These are phyloP conservation scores for Limulus polyphemus DNA, from an alignment of 2,888 invertebrate species.

Conservation along the genomic window DNA sequence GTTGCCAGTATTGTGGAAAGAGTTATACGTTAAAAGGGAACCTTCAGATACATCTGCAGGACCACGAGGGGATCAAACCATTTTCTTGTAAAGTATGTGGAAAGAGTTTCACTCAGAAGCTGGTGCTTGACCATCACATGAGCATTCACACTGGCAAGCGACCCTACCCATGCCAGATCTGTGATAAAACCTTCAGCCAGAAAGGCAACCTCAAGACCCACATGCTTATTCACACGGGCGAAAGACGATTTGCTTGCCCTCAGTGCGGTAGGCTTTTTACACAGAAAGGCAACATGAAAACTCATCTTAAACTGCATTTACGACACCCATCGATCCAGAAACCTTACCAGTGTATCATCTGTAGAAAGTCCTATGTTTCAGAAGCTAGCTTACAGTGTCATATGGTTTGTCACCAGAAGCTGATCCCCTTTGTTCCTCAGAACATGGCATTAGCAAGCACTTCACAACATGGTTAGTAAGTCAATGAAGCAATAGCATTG, in stretches of 20 bases:
- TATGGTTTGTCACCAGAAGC: slow-evolving; percentile 17
- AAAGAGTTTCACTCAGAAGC: slow-evolving; percentile 22
- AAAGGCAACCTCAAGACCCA: slow-evolving; percentile 24
- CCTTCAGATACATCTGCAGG: slow-evolving; percentile 19
- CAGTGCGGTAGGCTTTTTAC: slow-evolving; percentile 23
- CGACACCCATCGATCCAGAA: slow-evolving; percentile 21
- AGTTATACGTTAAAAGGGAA: slow-evolving; percentile 21
- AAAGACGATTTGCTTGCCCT: slow-evolving; percentile 22
- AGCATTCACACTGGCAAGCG: slow-evolving; percentile 23
- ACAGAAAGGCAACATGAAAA: slow-evolving; percentile 23
- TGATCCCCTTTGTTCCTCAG: too few species aligned
- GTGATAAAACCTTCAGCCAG: slow-evolving; percentile 23
- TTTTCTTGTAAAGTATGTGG: slow-evolving; percentile 22
- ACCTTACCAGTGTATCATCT: slow-evolving; percentile 21
- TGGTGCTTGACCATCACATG: slow-evolving; percentile 24
- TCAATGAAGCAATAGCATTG: too few species aligned
- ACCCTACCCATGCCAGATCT: slow-evolving; percentile 23
- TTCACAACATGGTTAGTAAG: too few species aligned
- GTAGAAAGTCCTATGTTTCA: slow-evolving; percentile 21
- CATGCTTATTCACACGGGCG: slow-evolving; percentile 21
- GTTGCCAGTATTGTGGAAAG: slow-evolving; percentile 21
- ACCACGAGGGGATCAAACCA: slow-evolving; percentile 22
- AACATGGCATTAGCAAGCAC: too few species aligned
- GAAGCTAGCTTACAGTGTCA: slow-evolving; percentile 22
- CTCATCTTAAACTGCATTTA: slow-evolving; percentile 22